These are phyloP conservation scores for Darevskia nairensis DNA, from an alignment of 2,797 vertebrate species.

Conservation along the genomic window DNA sequence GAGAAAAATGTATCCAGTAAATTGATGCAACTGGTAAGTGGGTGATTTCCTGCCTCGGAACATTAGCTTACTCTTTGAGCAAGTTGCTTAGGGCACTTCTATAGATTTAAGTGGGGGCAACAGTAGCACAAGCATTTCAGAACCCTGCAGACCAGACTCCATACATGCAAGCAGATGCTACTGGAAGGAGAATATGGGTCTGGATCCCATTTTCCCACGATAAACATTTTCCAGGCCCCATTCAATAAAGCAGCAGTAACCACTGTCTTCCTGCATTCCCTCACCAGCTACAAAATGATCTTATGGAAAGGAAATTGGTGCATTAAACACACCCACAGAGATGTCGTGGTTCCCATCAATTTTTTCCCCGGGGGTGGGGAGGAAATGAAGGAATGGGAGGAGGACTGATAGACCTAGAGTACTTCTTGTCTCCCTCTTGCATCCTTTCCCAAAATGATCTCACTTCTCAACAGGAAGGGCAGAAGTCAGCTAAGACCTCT, in stretches of 20 bases:
- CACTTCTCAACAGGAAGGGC: slow-evolving; percentile 23
- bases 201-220: not conserved
- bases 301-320: slow-evolving; percentile 70
- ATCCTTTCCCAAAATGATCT: slow-evolving; percentile 48
- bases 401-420: not conserved
- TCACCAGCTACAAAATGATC: slow-evolving; percentile 59
- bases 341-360: slow-evolving; percentile 47
- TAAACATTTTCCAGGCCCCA: not conserved
- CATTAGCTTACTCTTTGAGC: not conserved
- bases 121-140: no score
- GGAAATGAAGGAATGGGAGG: no score
- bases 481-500: not conserved
- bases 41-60: not conserved
- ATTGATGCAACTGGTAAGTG: accelerated
- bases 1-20: not conserved
- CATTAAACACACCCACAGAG: slow-evolving; percentile 69
- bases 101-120: not conserved
- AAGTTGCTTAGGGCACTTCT: not conserved
- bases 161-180: not conserved
- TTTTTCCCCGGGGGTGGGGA: not conserved
- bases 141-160: no score
- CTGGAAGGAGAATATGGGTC: slow-evolving; percentile 21
- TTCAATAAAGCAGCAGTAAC: slow-evolving; percentile 69
- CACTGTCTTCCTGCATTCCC: slow-evolving; percentile 66
- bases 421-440: slow-evolving; percentile 47